A percentile compares a stretch with the other conserved stretches of the same genome.
Conservation (phyloP, 2,888 invertebrate genomes). For the Megamerina dolium region DNA sequence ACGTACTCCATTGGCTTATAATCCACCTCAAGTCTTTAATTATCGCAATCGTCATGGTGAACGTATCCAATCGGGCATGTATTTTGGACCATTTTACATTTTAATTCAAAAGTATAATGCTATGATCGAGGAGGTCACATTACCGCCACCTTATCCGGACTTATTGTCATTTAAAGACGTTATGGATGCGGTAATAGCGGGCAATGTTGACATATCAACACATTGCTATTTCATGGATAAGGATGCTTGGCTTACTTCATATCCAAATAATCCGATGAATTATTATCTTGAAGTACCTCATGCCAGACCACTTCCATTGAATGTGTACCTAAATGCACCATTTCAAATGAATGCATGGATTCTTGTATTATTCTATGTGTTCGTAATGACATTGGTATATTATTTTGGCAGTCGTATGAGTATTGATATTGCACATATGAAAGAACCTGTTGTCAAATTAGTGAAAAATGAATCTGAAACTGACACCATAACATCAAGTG, state of each 20-base stretch:
- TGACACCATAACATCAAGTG: no score
- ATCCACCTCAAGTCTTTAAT: constrained; percentile 13
- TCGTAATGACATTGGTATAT: constrained; percentile 3
- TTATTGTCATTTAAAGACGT: constrained; percentile 1
- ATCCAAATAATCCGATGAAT: neutral
- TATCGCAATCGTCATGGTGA: constrained; percentile 13
- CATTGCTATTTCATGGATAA: constrained; percentile 10
- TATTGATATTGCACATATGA: no score
- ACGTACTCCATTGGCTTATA: no score
- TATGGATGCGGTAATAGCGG: constrained; percentile 5
- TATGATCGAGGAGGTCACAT: constrained; percentile 12
- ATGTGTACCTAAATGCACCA: neutral
- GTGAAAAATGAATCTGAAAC: no score
- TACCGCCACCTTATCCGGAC: constrained; percentile 13
- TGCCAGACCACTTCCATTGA: neutral
- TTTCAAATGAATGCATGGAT: neutral
- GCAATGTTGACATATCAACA: constrained; percentile 11
- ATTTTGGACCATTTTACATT: constrained; percentile 5
- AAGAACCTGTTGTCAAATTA: no score
- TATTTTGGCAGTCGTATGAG: no score
- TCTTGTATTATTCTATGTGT: neutral
- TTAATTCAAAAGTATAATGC: constrained; percentile 13
- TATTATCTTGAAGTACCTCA: constrained; percentile 5
- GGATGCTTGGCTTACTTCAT: constrained; percentile 9
- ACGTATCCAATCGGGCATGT: constrained; percentile 8